Conservation (phyloP, 2,797 vertebrate genomes). For the Coendou prehensilis region DNA sequence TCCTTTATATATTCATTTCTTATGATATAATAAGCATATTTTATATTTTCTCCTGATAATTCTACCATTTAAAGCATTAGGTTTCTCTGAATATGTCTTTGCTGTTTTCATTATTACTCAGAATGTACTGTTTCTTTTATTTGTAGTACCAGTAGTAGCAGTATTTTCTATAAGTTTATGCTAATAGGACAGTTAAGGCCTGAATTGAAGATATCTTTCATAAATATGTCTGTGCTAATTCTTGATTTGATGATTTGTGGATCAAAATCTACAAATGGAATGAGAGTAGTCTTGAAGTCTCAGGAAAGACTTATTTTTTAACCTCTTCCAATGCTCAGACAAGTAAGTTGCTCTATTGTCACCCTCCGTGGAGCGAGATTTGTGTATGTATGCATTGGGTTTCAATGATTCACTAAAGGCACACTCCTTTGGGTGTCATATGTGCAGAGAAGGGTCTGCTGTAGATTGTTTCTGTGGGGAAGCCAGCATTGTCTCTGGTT, state of each 20-base stretch:
- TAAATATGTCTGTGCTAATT: neutral
- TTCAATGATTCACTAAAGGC: neutral
- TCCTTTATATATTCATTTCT: neutral
- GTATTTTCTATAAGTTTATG: constrained; percentile 27
- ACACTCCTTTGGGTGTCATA: too few relatives aligned
- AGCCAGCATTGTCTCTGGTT: neutral
- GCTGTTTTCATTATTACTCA: neutral
- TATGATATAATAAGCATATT: neutral
- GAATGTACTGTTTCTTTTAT: neutral
- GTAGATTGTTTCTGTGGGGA: rapidly evolving
- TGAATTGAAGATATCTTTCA: neutral
- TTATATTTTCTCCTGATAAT: neutral
- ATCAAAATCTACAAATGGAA: neutral
- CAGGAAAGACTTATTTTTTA: neutral
- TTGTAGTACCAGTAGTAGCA: neutral
- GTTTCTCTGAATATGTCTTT: neutral
- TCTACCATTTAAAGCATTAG: neutral
- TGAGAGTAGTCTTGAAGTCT: neutral
- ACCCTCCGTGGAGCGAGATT: neutral
- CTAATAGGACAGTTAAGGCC: constrained; percentile 16
- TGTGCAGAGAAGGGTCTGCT: neutral
- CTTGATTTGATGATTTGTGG: neutral
- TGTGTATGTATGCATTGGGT: too few relatives aligned
- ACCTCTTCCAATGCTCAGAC: neutral
- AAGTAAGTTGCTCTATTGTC: neutral